A percentile compares a stretch with the other conserved stretches of the same genome.
These are phyloP conservation scores for Lasioglossum calceatum DNA, from an alignment of 2,888 invertebrate genomes.

Conservation along the genomic window DNA sequence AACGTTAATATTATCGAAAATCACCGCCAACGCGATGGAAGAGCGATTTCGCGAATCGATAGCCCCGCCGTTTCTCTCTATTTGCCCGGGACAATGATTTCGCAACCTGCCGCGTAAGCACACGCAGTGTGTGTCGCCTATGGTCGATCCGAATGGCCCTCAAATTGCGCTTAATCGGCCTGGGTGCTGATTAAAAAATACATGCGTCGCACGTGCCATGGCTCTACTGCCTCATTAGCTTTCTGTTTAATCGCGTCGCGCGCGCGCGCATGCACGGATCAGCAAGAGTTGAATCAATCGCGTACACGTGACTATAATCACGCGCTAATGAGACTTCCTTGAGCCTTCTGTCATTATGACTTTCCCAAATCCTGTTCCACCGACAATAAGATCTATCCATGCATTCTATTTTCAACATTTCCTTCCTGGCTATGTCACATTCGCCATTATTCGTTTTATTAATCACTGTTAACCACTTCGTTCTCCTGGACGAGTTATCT, in stretches of 20 bases:
- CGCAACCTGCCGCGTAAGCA: constrained; percentile 74
- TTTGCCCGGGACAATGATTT: constrained; percentile 73
- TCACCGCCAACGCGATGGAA: constrained; percentile 52
- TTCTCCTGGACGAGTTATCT: too few relatives aligned
- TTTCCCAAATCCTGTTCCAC: background rate
- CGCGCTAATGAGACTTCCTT: background rate
- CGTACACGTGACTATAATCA: constrained; percentile 1
- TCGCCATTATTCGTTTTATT: background rate
- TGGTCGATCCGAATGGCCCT: constrained; percentile 69
- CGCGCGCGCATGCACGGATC: constrained; percentile 27
- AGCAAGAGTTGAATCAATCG: constrained; percentile 48
- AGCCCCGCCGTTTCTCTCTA: constrained; percentile 59
- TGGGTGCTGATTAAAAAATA: constrained; percentile 70
- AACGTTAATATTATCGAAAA: constrained; percentile 64
- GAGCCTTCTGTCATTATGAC: background rate
- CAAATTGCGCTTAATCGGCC: constrained; percentile 73
- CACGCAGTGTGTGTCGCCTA: constrained; percentile 56
- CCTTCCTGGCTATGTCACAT: background rate
- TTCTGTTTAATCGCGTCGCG: constrained; percentile 53
- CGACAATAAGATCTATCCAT: background rate
- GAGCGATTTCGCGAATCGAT: constrained; percentile 68
- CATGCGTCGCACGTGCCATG: constrained; percentile 53
- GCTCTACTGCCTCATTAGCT: constrained; percentile 60
- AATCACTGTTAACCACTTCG: background rate
- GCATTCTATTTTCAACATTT: background rate